These are phyloP conservation scores for Malurus melanocephalus DNA, from an alignment of 2,113 vertebrate species.

Conservation along the genomic window DNA sequence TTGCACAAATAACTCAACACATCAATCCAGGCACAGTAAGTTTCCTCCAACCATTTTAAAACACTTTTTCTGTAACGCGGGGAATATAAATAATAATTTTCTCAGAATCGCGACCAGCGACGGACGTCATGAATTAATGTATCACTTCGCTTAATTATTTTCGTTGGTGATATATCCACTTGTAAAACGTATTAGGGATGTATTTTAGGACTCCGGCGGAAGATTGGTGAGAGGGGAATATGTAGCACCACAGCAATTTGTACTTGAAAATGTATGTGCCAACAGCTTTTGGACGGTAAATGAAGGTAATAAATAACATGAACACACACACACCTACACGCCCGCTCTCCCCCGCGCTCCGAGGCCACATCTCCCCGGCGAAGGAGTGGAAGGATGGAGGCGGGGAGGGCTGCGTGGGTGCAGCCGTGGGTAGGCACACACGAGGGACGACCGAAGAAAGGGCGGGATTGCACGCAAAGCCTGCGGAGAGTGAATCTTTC, in stretches of 20 bases:
- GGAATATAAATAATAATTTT: not conserved
- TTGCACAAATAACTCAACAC: not conserved
- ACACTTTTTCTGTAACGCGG: not conserved
- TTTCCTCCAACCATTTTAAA: not conserved
- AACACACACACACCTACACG: not conserved
- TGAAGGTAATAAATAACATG: constrained; percentile 56
- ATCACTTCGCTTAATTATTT: constrained; percentile 27
- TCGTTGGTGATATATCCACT: constrained; percentile 27
- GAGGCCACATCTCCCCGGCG: not conserved
- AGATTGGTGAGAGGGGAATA: constrained; percentile 37
- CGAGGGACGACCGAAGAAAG: not conserved
- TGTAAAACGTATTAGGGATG: constrained; percentile 12
- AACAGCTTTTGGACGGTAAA: constrained; percentile 56
- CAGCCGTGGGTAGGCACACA: not conserved
- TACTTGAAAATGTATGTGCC: constrained; percentile 58
- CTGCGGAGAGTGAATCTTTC: not conserved
- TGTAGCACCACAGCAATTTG: constrained; percentile 54
- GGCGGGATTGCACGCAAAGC: not conserved
- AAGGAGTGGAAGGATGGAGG: not conserved
- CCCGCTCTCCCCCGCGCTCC: not conserved
- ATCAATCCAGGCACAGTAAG: not conserved
- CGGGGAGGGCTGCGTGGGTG: not conserved
- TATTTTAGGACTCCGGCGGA: constrained; percentile 23
- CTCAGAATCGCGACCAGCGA: not conserved
- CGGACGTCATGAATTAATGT: not conserved